Conservation (phyloP, 2,888 invertebrate genomes). For the Erynnis tages region DNA sequence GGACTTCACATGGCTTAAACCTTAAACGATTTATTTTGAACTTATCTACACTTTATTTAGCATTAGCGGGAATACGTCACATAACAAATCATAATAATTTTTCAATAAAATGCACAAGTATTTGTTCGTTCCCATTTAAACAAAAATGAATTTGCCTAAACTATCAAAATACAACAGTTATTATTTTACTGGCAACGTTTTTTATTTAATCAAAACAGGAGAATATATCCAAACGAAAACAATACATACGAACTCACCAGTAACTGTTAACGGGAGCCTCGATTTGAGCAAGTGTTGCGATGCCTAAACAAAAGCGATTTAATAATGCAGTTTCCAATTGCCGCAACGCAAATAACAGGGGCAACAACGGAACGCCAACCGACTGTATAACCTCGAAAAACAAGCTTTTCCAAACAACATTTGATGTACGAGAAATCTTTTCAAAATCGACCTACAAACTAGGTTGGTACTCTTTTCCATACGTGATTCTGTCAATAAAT, state of each 20-base stretch:
- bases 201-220: background rate
- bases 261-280: slow-evolving; percentile 35
- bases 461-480: slow-evolving; percentile 4
- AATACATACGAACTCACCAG: slow-evolving; percentile 38
- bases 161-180: no score
- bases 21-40: no score
- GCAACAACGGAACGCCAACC: slow-evolving; percentile 47
- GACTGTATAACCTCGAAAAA: slow-evolving; percentile 45
- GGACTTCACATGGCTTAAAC: no score
- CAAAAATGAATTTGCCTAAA: no score
- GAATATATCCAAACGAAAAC: slow-evolving; percentile 32
- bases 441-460: slow-evolving; percentile 12
- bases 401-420: slow-evolving; percentile 30
- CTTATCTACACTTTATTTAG: no score
- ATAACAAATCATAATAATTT: no score
- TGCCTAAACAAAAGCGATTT: slow-evolving; percentile 78
- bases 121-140: no score
- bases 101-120: no score
- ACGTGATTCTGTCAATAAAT: no score
- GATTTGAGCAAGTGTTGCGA: slow-evolving; percentile 65
- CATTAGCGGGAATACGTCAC: no score
- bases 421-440: slow-evolving; percentile 15
- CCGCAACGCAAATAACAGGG: slow-evolving; percentile 74
- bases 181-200: slow-evolving; percentile 26
- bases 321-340: slow-evolving; percentile 83